These are phyloP conservation scores for Gibbula magus DNA, from an alignment of 2,888 invertebrate species.

Conservation along the genomic window DNA sequence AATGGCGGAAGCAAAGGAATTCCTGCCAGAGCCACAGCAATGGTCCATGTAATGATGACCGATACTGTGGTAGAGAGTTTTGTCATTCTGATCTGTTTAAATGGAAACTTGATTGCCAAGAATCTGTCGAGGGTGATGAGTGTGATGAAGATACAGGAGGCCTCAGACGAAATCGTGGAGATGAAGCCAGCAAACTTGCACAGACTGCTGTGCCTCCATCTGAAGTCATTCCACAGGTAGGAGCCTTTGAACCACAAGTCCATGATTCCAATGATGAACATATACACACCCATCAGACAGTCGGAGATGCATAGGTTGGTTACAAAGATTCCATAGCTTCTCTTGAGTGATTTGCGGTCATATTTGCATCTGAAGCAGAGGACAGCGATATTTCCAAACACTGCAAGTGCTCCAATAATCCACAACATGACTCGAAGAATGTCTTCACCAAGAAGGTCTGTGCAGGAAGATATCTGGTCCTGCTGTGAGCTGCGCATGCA, in stretches of 20 bases:
- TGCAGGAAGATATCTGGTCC: not conserved
- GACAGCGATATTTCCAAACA: not conserved
- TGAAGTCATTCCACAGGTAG: not conserved
- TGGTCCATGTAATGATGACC: not conserved
- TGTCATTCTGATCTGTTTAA: not conserved
- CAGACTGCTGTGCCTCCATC: not conserved
- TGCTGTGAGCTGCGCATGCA: not conserved
- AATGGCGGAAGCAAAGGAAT: not conserved
- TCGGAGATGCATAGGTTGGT: not conserved
- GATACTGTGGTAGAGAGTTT: not conserved
- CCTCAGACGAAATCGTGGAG: not conserved
- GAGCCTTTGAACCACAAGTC: not conserved
- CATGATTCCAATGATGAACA: not conserved
- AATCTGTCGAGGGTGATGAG: not conserved
- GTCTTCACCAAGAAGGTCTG: not conserved
- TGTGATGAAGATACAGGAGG: not conserved
- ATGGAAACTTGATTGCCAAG: not conserved
- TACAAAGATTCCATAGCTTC: not conserved
- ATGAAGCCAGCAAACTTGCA: not conserved
- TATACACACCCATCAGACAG: not conserved
- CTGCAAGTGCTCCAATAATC: not conserved
- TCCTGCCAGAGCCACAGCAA: not conserved
- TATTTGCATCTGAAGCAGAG: not conserved
- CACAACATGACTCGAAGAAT: not conserved
- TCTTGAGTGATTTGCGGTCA: not conserved